phyloP scores from a whole-genome alignment of 1,140 invertebrate species.

The Cataglyphis hispanica region DNA sequence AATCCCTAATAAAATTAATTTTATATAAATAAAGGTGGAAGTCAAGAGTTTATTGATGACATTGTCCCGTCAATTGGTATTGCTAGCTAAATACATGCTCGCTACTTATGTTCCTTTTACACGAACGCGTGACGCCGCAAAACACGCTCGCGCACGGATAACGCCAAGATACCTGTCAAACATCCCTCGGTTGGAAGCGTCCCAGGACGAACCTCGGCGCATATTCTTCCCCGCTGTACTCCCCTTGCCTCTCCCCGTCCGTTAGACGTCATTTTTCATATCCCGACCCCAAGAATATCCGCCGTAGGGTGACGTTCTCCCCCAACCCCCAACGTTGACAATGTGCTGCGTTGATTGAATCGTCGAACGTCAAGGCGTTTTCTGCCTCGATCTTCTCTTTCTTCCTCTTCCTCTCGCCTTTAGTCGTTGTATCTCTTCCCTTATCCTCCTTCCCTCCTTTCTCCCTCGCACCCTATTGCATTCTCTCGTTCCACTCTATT shows the following conservation, averaged over 20 bases:
- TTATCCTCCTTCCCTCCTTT: neutral
- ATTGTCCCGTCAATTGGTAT: constrained; percentile 36
- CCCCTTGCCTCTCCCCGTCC: neutral
- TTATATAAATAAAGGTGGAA: neutral
- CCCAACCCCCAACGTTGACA: constrained; percentile 75
- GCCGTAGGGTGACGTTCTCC: constrained; percentile 76
- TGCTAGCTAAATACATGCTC: constrained; percentile 58
- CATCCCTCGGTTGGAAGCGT: constrained; percentile 64
- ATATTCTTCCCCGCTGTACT: constrained; percentile 5
- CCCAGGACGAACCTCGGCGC: constrained; percentile 50
- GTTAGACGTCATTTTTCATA: constrained; percentile 82
- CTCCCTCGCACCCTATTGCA: neutral
- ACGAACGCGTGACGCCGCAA: constrained; percentile 50
- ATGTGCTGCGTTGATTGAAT: constrained; percentile 81
- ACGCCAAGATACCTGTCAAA: constrained; percentile 69
- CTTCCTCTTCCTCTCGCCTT: neutral
- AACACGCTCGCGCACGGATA: constrained; percentile 48
- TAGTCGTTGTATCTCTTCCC: neutral
- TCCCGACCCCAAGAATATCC: constrained; percentile 77
- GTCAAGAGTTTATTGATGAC: constrained; percentile 37
- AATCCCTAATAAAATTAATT: neutral
- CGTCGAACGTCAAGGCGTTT: constrained; percentile 72
- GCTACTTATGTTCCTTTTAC: constrained; percentile 64
- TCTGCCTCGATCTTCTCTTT: neutral
- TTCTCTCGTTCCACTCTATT: constrained; percentile 38